These are phyloP conservation scores for Camponotus floridanus DNA, from an alignment of 1,140 invertebrate species.

Conservation along the genomic window DNA sequence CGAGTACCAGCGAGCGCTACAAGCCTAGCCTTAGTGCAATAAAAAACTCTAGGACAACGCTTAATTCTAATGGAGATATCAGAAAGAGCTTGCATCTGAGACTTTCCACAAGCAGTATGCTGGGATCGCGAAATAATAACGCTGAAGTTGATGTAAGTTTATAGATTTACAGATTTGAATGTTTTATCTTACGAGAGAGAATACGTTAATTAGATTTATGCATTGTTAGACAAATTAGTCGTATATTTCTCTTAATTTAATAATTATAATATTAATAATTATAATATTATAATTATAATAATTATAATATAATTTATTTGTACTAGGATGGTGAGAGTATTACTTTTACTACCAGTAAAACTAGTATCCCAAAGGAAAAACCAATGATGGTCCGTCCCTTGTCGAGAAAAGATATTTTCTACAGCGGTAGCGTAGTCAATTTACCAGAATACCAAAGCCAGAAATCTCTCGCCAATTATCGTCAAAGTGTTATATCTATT, in stretches of 20 bases:
- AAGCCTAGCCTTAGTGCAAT: slow-evolving; percentile 93
- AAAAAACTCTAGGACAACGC: slow-evolving; percentile 85
- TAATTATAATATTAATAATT: slow-evolving; percentile 26
- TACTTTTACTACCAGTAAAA: slow-evolving; percentile 85
- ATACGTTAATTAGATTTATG: too few relatives aligned
- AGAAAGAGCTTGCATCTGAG: slow-evolving; percentile 87
- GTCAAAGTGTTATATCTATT: slow-evolving; percentile 93
- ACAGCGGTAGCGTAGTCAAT: slow-evolving; percentile 97
- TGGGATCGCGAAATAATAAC: slow-evolving; percentile 88
- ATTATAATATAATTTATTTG: slow-evolving; percentile 36
- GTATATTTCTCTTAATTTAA: neutral
- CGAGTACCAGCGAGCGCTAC: slow-evolving; percentile 91
- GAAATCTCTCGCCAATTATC: slow-evolving; percentile 95
- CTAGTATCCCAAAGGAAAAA: slow-evolving; percentile 87
- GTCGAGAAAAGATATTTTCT: slow-evolving; percentile 99
- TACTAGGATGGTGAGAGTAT: slow-evolving; percentile 84
- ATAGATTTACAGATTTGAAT: neutral
- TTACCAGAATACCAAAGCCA: slow-evolving; percentile 97
- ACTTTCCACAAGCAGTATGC: slow-evolving; percentile 87
- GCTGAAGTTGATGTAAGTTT: slow-evolving; percentile 88
- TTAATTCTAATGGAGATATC: slow-evolving; percentile 87
- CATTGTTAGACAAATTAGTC: neutral
- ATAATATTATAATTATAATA: too few relatives aligned
- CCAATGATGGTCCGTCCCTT: slow-evolving; percentile 94
- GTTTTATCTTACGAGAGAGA: neutral